These are phyloP conservation scores for Scotopteryx bipunctaria DNA, from an alignment of 2,888 invertebrate genomes.

Conservation along the genomic window DNA sequence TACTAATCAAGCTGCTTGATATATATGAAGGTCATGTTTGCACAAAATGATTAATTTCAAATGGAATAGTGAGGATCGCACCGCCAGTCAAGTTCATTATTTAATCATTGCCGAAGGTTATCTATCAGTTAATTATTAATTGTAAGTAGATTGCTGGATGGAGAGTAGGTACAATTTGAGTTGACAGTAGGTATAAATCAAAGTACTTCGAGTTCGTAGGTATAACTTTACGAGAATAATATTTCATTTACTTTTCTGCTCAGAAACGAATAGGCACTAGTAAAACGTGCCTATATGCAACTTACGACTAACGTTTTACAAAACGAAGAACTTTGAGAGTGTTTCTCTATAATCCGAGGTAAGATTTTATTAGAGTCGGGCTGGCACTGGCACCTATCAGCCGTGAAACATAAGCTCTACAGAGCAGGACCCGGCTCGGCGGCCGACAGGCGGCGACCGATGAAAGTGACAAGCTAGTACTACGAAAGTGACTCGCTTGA, in stretches of 20 bases:
- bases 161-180: neutral
- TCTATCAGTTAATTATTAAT: constrained; percentile 49
- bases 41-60: constrained; percentile 41
- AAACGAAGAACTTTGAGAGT: constrained; percentile 6
- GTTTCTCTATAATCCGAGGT: constrained; percentile 10
- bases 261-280: no score
- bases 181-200: no score
- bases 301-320: neutral
- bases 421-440: neutral
- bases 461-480: constrained; percentile 72
- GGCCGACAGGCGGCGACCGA: constrained; percentile 45
- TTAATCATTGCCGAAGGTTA: constrained; percentile 53
- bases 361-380: constrained; percentile 12
- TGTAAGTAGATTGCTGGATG: constrained; percentile 25
- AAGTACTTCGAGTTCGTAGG: no score
- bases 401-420: constrained; percentile 6
- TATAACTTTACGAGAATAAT: no score
- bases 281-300: no score
- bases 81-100: constrained; percentile 47
- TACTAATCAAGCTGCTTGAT: constrained; percentile 24
- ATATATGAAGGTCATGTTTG: constrained; percentile 29
- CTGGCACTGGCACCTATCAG: constrained; percentile 8
- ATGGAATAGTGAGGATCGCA: constrained; percentile 31
- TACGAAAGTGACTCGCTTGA: constrained; percentile 76
- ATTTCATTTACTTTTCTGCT: no score